These are phyloP conservation scores for Drosophila mojavensis DNA, from an alignment of 1,140 invertebrate genomes.

Conservation along the genomic window DNA sequence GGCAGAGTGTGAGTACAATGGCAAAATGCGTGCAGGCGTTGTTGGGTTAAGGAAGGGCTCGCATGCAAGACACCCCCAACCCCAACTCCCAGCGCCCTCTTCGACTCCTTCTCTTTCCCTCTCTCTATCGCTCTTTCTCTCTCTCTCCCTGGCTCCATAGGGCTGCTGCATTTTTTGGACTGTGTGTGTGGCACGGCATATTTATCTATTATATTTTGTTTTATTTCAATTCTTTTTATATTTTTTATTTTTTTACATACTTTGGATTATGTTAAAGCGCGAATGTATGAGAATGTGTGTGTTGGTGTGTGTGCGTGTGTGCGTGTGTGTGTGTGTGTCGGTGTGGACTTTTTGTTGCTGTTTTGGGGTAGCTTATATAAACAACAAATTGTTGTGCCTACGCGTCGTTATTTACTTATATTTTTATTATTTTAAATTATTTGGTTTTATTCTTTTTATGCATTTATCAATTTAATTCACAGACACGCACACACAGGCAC, in stretches of 20 bases:
- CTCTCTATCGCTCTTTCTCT: neutral
- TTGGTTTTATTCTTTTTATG: constrained; percentile 54
- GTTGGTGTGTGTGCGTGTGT: neutral
- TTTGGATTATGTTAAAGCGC: constrained; percentile 16
- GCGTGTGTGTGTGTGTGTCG: neutral
- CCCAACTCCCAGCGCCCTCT: neutral
- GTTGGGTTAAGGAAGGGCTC: neutral
- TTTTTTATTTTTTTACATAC: constrained; percentile 10
- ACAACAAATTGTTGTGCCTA: constrained; percentile 79
- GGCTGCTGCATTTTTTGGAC: constrained; percentile 8
- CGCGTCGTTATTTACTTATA: constrained; percentile 65
- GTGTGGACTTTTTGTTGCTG: constrained; percentile 3
- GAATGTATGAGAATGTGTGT: neutral
- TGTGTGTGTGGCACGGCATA: neutral
- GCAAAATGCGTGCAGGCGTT: constrained; percentile 7
- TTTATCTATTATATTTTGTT: constrained; percentile 17
- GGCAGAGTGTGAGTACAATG: neutral
- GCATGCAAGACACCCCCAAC: too few species aligned
- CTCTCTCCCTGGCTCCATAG: neutral
- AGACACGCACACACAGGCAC: constrained; percentile 2
- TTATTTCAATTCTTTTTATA: constrained; percentile 9
- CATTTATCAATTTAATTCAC: constrained; percentile 68
- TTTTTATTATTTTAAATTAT: constrained; percentile 52
- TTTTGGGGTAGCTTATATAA: constrained; percentile 45
- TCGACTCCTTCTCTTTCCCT: neutral